Base-by-base conservation (phyloP, 2,113 vertebrate genomes). In the Ciconia stormi region DNA sequence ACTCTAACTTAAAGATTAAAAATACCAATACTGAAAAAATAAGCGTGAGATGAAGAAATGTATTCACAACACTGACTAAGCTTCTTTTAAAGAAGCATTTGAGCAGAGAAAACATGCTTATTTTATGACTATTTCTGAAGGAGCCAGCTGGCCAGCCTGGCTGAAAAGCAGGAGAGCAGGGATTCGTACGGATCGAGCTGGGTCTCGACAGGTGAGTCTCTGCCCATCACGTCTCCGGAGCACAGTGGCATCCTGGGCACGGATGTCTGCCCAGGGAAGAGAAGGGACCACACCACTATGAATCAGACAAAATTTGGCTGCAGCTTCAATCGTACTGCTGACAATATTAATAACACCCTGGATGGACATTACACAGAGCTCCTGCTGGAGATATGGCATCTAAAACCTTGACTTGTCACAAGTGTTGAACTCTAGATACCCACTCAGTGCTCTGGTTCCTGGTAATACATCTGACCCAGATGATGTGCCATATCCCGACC, bases 181-280 rank as follows among this genome's bases (percentile, higher is more conserved):
- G 79, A 63, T 74, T 80, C 3, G 5, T 26, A 38, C 44, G 0
- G 4, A 40, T 9, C 5, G 7, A 89, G 71, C 34, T 3, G 10
- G 83, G 66, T 50, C 74, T 44, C 11, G 9, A 38, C 46, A 61
- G 61, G 20, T 12, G 2, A 42, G 36, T 2, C 18, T n/a, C 63
- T 82, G 80, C 69, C 63, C 67, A 8, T 11, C 7, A 2, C 1
- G 0, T 20, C 34, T 19, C 4, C 0, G 76, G 72, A 89, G 53
- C 72, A 7, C 11, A 26, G 50, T 0, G 1, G 47, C 2, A 0
- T 72, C 70, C 44, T 1, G 0, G 20, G 50, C 62, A 16, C 0
- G 76, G 93, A 62, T 7, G 40, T 11, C 40, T 52, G 36, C 65
- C 83, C 27, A 2, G 87, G 36, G 26, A 80, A 19, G 25, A 22